Evolutionary conservation across 64 coral and sea anemone genomes (phyloP).

Genomic region (Pachyseris speciosa): DNA sequence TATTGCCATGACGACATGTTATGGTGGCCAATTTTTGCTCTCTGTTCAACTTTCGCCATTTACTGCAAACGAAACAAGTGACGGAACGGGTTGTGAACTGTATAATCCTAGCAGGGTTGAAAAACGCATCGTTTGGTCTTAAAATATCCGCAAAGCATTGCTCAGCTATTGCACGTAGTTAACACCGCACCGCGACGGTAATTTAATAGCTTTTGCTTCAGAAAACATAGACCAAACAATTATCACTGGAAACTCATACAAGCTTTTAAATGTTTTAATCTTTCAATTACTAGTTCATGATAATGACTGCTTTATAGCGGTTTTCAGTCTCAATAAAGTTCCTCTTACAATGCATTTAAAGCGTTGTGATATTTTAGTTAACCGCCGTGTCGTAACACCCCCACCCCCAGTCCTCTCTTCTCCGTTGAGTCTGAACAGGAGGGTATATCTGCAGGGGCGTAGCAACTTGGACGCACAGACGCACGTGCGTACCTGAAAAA

Average conservation of each 20-base stretch:
- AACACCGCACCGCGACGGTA: not conserved
- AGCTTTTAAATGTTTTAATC: not conserved
- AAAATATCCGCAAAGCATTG: not conserved
- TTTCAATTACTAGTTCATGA: not conserved
- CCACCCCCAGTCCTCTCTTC: no score
- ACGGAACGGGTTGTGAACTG: not conserved
- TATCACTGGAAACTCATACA: not conserved
- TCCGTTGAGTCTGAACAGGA: not conserved
- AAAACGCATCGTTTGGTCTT: not conserved
- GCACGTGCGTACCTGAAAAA: no score
- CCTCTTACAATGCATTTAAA: not conserved
- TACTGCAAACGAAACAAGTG: no score
- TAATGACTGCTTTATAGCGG: conserved; percentile 9
- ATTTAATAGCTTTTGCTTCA: not conserved
- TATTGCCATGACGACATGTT: no score
- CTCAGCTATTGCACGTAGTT: not conserved
- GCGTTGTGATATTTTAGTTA: not conserved
- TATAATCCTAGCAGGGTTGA: not conserved
- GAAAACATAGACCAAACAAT: not conserved
- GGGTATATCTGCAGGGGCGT: no score
- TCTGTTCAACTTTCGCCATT: no score
- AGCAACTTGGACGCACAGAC: no score
- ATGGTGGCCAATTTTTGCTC: no score
- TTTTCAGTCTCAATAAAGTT: conserved; percentile 8
- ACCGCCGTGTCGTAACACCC: no score